Base-by-base conservation (phyloP, 2,113 vertebrate species). In the Tringa solitaria region DNA sequence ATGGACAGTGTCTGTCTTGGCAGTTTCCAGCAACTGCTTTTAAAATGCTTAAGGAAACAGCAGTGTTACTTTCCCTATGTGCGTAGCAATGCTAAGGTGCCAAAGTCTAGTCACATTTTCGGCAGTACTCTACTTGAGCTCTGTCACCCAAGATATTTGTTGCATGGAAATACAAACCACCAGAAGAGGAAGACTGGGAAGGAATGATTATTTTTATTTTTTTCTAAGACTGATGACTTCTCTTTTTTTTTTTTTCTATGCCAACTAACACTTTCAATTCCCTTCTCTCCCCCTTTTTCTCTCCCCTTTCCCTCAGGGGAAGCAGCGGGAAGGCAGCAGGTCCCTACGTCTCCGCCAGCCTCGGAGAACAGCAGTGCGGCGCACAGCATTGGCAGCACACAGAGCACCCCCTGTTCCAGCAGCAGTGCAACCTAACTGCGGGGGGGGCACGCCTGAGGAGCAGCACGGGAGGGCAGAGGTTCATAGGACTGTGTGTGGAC, bases 371-470 rank as follows among this genome's bases (percentile, higher is more conserved):
- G 99, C 99, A 99, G 99, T 0, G 98, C 99, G 0, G 99, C 99
- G 1, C 99, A 98, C 98, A 99, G 99, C 90, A 99, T 99, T 0
- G 99, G 99, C 97, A 99, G 99, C 98, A 99, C 99, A 0, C 99
- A 99, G 92, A 99, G 99, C 98, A 99, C 99, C 0, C 99, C 99
- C 33, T 99, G 99, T 85, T 99, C 99, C 87, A 99, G 99, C 98
- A 99, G 98, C 98, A 99, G 99, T 90, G 98, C 99, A 0, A 98
- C 99, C 90, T 99, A 99, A 98, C 98, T 54, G 13, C 2, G 5
- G 54, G 10, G 14, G 15, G 7, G 6, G 2, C 67, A 48, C 54
- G 27, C n/a, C 27, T 26, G 35, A 32, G 54, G 77, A 91, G 74
- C 79, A 81, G 41, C 87, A 6, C n/a, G 74, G 56, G 74, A 94